phyloP scores from a whole-genome alignment of 1,140 invertebrate genomes.

The Drosophila mayri region DNA sequence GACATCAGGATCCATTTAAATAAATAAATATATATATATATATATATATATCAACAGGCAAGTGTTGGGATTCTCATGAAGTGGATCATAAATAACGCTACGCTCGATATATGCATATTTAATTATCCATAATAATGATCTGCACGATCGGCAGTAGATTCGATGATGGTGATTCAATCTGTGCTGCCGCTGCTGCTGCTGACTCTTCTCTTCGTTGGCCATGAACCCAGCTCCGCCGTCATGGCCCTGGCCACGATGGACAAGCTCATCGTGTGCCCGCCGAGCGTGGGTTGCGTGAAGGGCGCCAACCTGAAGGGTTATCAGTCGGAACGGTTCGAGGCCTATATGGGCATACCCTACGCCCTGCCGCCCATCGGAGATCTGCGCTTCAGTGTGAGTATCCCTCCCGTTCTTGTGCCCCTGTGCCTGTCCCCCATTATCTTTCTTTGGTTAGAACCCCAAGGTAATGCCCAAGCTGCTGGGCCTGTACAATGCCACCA shows the following conservation, averaged over 20 bases:
- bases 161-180: slow-evolving; percentile 28
- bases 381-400: slow-evolving; percentile 73
- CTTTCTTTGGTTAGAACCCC: slow-evolving; percentile 60
- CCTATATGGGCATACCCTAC: slow-evolving; percentile 81
- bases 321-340: slow-evolving; percentile 66
- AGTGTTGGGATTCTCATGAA: slow-evolving; percentile 24
- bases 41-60: slow-evolving; percentile 20
- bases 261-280: slow-evolving; percentile 54
- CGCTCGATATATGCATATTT: slow-evolving; percentile 46
- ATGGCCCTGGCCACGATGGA: slow-evolving; percentile 27
- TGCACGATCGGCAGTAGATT: slow-evolving; percentile 30
- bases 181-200: not conserved
- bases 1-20: slow-evolving; percentile 16
- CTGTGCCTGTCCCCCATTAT: not conserved
- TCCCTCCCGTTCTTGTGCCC: not conserved
- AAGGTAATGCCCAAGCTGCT: slow-evolving; percentile 58
- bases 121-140: slow-evolving; percentile 44
- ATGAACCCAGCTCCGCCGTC: not conserved
- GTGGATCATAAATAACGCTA: slow-evolving; percentile 32
- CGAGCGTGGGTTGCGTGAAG: slow-evolving; percentile 62
- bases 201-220: slow-evolving; percentile 13
- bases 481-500: slow-evolving; percentile 65
- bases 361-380: slow-evolving; percentile 74
- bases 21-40: slow-evolving; percentile 9
- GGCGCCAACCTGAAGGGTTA: slow-evolving; percentile 66